Evolutionary conservation across 1,140 invertebrate species (phyloP).

Genomic region (Apis florea): DNA sequence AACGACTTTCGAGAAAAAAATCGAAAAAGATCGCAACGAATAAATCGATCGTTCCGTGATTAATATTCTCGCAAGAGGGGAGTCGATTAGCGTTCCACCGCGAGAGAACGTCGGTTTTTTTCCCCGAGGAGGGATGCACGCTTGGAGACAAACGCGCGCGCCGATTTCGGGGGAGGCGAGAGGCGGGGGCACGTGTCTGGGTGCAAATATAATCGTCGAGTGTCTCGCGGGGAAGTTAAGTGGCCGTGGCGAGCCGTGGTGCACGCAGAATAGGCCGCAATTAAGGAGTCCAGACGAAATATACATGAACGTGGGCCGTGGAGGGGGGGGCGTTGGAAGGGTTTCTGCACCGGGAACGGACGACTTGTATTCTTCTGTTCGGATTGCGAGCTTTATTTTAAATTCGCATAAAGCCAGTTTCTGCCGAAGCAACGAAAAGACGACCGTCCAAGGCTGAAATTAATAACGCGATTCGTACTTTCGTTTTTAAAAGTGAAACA

Average conservation of each 20-base stretch:
- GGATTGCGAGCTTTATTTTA: constrained; percentile 53
- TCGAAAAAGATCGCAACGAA: background rate
- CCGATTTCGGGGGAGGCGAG: background rate
- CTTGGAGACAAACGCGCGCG: background rate
- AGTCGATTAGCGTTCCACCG: constrained; percentile 18
- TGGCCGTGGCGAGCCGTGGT: constrained; percentile 56
- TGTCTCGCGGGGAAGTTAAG: constrained; percentile 64
- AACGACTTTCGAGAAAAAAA: no score
- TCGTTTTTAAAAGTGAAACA: background rate
- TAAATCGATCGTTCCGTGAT: background rate
- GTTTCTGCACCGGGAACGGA: background rate
- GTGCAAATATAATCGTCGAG: constrained; percentile 63
- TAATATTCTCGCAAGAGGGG: background rate
- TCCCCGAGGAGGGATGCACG: constrained; percentile 3
- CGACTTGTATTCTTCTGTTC: constrained; percentile 44
- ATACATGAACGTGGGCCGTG: constrained; percentile 11
- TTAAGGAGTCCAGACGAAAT: constrained; percentile 64
- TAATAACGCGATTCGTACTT: constrained; percentile 29
- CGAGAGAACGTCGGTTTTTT: background rate
- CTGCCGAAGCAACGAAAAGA: constrained; percentile 6
- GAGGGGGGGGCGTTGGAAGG: background rate
- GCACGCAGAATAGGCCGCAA: constrained; percentile 61
- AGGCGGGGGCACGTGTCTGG: constrained; percentile 51
- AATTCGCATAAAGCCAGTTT: constrained; percentile 42
- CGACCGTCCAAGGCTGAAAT: no score